A percentile compares a stretch with the other conserved stretches of the same genome.
phyloP scores from a whole-genome alignment of 2,888 invertebrate genomes.

The Lottia scabra region DNA sequence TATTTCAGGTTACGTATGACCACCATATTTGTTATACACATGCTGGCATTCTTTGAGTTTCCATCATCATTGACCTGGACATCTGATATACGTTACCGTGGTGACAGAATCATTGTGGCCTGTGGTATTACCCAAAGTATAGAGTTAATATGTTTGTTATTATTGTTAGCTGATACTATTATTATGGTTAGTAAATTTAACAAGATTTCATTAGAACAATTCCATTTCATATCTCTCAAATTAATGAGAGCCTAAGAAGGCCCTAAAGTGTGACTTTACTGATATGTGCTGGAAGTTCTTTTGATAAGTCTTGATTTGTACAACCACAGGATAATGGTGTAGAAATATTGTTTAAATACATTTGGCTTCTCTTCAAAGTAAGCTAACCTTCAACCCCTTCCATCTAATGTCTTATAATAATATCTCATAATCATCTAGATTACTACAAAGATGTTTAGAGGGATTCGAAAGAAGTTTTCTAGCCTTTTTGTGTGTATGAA shows the following conservation, averaged over 20 bases:
- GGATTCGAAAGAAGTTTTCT: too few relatives aligned
- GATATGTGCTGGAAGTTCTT: slow-evolving; percentile 1
- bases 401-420: not conserved
- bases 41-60: slow-evolving; percentile 63
- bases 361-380: too few relatives aligned
- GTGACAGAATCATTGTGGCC: slow-evolving; percentile 41
- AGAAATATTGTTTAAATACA: too few relatives aligned
- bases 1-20: slow-evolving; percentile 49
- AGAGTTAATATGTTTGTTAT: slow-evolving; percentile 57
- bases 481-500: too few relatives aligned
- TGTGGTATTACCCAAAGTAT: slow-evolving; percentile 60
- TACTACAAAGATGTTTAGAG: too few relatives aligned
- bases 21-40: slow-evolving; percentile 58
- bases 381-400: not conserved
- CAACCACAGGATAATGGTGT: too few relatives aligned
- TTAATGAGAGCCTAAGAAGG: too few relatives aligned
- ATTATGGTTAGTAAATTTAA: slow-evolving; percentile 12
- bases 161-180: slow-evolving; percentile 52
- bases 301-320: too few relatives aligned
- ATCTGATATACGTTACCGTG: slow-evolving; percentile 52
- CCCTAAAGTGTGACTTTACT: too few relatives aligned
- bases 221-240: too few relatives aligned
- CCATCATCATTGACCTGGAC: slow-evolving; percentile 64
- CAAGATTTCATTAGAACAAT: too few relatives aligned
- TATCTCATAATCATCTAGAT: too few relatives aligned